Conservation (phyloP, 1,140 invertebrate genomes). For the Microplitis demolitor region DNA sequence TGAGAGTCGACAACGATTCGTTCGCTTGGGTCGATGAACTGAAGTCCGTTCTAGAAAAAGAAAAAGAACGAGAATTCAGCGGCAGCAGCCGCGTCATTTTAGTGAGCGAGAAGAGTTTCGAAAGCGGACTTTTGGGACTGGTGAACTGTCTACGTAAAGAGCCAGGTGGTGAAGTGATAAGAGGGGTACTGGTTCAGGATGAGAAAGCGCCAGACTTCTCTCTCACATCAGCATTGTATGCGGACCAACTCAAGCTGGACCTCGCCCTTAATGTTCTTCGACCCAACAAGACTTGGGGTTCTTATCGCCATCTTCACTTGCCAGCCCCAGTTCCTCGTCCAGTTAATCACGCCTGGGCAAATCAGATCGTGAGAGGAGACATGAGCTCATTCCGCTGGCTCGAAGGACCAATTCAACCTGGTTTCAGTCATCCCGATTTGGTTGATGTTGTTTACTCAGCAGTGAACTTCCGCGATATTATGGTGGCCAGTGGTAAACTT, state of each 20-base stretch:
- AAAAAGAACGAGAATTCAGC: slow-evolving; percentile 42
- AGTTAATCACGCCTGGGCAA: slow-evolving; percentile 75
- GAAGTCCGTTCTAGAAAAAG: slow-evolving; percentile 62
- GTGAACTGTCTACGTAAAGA: slow-evolving; percentile 76
- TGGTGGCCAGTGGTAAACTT: slow-evolving; percentile 77
- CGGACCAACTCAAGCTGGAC: slow-evolving; percentile 72
- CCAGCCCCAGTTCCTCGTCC: slow-evolving; percentile 53
- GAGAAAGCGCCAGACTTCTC: slow-evolving; percentile 69
- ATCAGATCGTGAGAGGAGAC: slow-evolving; percentile 81
- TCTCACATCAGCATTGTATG: slow-evolving; percentile 67
- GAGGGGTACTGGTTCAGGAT: slow-evolving; percentile 70
- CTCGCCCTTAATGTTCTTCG: slow-evolving; percentile 78
- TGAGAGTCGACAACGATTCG: slow-evolving; percentile 46
- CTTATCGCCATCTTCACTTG: slow-evolving; percentile 73
- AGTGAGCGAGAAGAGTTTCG: slow-evolving; percentile 66
- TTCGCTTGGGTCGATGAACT: slow-evolving; percentile 64
- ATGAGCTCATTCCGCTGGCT: slow-evolving; percentile 86
- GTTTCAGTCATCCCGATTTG: slow-evolving; percentile 47
- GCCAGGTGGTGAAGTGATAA: slow-evolving; percentile 67
- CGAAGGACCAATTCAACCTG: slow-evolving; percentile 63
- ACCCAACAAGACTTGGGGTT: slow-evolving; percentile 75
- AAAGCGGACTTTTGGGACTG: slow-evolving; percentile 84
- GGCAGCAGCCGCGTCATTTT: slow-evolving; percentile 57
- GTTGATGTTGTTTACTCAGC: slow-evolving; percentile 68
- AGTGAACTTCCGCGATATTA: slow-evolving; percentile 79